Conservation (phyloP, 2,888 invertebrate species). For the Drosophila macrothrix region DNA sequence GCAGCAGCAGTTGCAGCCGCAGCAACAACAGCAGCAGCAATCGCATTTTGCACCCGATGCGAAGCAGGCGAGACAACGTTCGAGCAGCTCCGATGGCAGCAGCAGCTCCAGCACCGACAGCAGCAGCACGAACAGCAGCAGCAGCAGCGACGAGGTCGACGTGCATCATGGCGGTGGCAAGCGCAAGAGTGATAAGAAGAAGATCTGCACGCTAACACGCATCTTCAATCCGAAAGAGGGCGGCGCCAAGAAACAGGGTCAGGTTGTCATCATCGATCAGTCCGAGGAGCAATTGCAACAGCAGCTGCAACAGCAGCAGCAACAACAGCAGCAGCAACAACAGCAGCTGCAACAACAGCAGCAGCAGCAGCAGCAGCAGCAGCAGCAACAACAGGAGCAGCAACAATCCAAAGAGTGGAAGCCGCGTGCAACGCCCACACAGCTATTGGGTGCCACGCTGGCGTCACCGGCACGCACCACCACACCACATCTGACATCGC, state of each 20-base stretch:
- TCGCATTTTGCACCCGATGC: slow-evolving; percentile 26
- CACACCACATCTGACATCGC: slow-evolving; percentile 69
- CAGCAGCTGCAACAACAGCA: slow-evolving; percentile 24
- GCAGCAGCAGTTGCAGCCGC: slow-evolving; percentile 28
- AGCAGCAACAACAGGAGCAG: slow-evolving; percentile 24
- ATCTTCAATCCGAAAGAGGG: slow-evolving; percentile 90
- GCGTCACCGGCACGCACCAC: slow-evolving; percentile 65
- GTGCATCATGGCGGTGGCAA: slow-evolving; percentile 62
- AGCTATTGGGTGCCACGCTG: slow-evolving; percentile 54
- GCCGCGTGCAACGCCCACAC: slow-evolving; percentile 80
- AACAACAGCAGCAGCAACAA: slow-evolving; percentile 17
- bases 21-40: slow-evolving; percentile 42
- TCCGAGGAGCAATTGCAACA: slow-evolving; percentile 86
- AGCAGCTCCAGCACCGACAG: slow-evolving; percentile 42
- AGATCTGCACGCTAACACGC: slow-evolving; percentile 89
- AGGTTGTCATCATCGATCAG: slow-evolving; percentile 90
- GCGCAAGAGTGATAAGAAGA: slow-evolving; percentile 88
- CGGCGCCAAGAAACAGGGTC: slow-evolving; percentile 90
- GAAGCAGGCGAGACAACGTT: slow-evolving; percentile 25
- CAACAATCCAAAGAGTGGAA: slow-evolving; percentile 57
- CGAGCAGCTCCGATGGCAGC: slow-evolving; percentile 51
- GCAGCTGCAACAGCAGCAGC: slow-evolving; percentile 69
- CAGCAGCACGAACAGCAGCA: slow-evolving; percentile 74
- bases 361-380: slow-evolving; percentile 51
- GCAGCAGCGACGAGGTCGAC: slow-evolving; percentile 65